Conservation (phyloP, 2,797 vertebrate species). For the Menidia menidia region DNA sequence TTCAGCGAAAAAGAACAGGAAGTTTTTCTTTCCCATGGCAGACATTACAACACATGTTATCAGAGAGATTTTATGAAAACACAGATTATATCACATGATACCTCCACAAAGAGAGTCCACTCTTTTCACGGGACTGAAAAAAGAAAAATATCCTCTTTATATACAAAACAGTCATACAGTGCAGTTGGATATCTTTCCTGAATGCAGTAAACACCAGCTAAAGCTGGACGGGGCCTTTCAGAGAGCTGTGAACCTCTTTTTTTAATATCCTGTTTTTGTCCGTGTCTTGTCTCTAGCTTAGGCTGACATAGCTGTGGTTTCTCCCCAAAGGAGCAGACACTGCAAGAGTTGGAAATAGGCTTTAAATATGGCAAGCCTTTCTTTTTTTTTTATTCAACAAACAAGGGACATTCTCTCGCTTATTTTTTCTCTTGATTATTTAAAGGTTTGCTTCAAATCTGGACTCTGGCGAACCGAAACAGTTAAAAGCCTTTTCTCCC, state of each 20-base stretch:
- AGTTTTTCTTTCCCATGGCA: background rate
- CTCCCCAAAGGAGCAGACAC: conserved; percentile 54
- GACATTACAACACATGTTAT: background rate
- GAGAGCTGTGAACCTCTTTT: conserved; percentile 64
- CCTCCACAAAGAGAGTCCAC: conserved; percentile 12
- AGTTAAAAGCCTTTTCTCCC: background rate
- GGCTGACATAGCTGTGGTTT: conserved; percentile 74
- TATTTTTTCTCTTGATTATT: background rate
- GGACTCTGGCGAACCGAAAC: background rate
- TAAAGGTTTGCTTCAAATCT: conserved; percentile 12
- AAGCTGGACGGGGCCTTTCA: conserved; percentile 58
- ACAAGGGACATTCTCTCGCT: conserved; percentile 23
- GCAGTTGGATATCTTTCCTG: conserved; percentile 48
- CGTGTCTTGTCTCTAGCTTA: conserved; percentile 67
- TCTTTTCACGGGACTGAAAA: conserved; percentile 11
- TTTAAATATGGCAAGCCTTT: conserved; percentile 32
- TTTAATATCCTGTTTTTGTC: conserved; percentile 72
- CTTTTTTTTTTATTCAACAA: conserved; percentile 14
- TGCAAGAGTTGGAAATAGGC: conserved; percentile 39
- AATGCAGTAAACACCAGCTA: conserved; percentile 57
- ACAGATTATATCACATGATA: conserved; percentile 1
- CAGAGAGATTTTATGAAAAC: background rate
- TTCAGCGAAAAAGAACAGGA: background rate
- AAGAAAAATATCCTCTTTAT: conserved; percentile 40
- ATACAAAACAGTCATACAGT: conserved; percentile 41